Conservation (phyloP, 2,888 invertebrate genomes). For the Nowickia ferox region DNA sequence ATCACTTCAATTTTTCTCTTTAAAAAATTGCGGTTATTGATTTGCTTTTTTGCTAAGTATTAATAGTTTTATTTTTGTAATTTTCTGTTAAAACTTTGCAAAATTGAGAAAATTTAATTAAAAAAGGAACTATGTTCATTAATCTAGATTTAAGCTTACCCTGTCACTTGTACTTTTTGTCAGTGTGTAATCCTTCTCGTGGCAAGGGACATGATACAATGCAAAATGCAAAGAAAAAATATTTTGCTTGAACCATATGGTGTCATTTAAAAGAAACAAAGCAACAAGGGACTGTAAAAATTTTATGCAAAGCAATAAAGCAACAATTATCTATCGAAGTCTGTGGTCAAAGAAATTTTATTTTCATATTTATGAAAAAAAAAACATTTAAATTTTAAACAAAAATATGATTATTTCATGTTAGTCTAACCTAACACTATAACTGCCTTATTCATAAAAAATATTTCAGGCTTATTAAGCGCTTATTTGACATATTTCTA, state of each 20-base stretch:
- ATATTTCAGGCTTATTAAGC: too few relatives aligned
- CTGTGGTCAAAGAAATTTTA: neutral
- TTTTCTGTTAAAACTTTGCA: neutral
- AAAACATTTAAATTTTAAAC: neutral
- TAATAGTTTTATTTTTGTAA: neutral
- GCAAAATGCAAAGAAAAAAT: slow-evolving; percentile 3
- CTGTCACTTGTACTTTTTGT: slow-evolving; percentile 48
- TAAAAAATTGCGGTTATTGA: too few relatives aligned
- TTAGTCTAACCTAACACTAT: neutral
- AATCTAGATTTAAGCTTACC: slow-evolving; percentile 37
- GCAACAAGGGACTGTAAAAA: slow-evolving; percentile 2
- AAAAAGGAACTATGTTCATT: slow-evolving; percentile 32
- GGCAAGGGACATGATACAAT: neutral
- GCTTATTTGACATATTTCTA: too few relatives aligned
- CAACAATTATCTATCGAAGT: slow-evolving; percentile 20
- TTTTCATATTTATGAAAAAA: neutral
- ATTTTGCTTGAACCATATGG: slow-evolving; percentile 48
- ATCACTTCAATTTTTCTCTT: too few relatives aligned
- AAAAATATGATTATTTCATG: neutral
- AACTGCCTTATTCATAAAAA: too few relatives aligned
- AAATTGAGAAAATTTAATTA: neutral
- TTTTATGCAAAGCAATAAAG: neutral
- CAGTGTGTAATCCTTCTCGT: slow-evolving; percentile 32
- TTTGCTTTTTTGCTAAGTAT: slow-evolving; percentile 1
- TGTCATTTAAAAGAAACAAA: slow-evolving; percentile 23